Conservation (phyloP, 2,113 vertebrate species). For the Pelodiscus sinensis region DNA sequence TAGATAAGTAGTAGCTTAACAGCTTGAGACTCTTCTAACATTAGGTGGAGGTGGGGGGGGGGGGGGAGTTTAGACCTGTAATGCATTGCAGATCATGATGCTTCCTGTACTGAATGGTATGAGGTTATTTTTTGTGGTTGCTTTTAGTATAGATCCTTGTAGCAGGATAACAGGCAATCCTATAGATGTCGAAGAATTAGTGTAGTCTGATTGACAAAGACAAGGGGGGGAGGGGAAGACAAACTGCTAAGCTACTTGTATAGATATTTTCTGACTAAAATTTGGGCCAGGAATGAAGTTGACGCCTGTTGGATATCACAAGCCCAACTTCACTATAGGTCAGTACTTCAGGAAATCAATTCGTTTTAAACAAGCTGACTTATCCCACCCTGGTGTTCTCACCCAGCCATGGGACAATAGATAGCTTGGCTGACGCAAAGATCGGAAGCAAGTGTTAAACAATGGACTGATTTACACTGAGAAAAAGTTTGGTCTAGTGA, state of each 20-base stretch:
- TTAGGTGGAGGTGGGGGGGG: background rate
- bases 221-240: background rate
- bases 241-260: background rate
- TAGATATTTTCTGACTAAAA: background rate
- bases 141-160: slow-evolving; percentile 31
- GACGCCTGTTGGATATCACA: background rate
- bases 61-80: slow-evolving; percentile 8
- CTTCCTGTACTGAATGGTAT: slow-evolving; percentile 41
- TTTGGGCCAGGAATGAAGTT: fast-evolving
- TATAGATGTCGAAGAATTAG: slow-evolving; percentile 13
- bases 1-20: slow-evolving; percentile 59
- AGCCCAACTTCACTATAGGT: background rate
- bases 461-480: background rate
- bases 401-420: fast-evolving
- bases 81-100: slow-evolving; percentile 32
- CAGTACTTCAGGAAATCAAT: fast-evolving
- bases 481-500: background rate
- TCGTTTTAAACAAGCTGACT: background rate
- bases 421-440: background rate
- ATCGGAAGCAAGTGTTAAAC: background rate
- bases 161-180: slow-evolving; percentile 3
- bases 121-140: slow-evolving; percentile 46
- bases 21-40: slow-evolving; percentile 59
- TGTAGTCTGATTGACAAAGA: background rate
- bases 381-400: background rate